phyloP scores from a whole-genome alignment of 2,888 invertebrate genomes.

The Crocallis elinguaria region DNA sequence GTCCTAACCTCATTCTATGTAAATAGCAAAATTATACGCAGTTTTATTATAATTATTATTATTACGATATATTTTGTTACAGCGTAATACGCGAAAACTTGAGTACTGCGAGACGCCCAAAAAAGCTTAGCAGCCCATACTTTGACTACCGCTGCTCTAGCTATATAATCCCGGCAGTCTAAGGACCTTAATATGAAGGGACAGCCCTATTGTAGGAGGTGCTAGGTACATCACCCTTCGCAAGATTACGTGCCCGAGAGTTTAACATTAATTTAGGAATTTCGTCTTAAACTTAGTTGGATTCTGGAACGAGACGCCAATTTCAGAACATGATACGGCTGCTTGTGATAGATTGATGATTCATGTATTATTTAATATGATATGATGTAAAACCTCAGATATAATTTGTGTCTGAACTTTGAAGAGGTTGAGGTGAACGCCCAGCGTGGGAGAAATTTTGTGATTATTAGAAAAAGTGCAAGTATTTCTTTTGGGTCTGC shows the following conservation, averaged over 20 bases:
- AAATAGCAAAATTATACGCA: no score
- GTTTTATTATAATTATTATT: no score
- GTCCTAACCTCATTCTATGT: no score
- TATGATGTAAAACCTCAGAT: no score
- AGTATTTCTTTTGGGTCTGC: no score
- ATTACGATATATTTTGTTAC: no score
- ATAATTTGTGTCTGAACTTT: no score
- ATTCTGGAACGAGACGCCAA: slow-evolving; percentile 31
- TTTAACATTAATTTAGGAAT: slow-evolving; percentile 71
- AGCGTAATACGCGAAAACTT: no score
- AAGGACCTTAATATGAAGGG: slow-evolving; percentile 75
- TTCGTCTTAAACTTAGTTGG: slow-evolving; percentile 54
- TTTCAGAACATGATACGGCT: slow-evolving; percentile 19
- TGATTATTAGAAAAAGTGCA: no score
- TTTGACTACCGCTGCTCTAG: slow-evolving; percentile 3
- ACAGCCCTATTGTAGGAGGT: slow-evolving; percentile 69
- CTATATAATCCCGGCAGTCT: slow-evolving; percentile 30
- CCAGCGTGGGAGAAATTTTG: no score
- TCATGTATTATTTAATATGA: background rate
- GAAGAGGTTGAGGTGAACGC: no score
- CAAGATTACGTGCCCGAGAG: slow-evolving; percentile 67
- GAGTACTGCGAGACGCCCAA: background rate
- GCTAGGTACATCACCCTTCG: slow-evolving; percentile 68
- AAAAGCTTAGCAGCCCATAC: background rate
- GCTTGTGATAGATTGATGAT: slow-evolving; percentile 8